Base-by-base conservation (phyloP, 2,797 vertebrate genomes). In the Eulemur mongoz region DNA sequence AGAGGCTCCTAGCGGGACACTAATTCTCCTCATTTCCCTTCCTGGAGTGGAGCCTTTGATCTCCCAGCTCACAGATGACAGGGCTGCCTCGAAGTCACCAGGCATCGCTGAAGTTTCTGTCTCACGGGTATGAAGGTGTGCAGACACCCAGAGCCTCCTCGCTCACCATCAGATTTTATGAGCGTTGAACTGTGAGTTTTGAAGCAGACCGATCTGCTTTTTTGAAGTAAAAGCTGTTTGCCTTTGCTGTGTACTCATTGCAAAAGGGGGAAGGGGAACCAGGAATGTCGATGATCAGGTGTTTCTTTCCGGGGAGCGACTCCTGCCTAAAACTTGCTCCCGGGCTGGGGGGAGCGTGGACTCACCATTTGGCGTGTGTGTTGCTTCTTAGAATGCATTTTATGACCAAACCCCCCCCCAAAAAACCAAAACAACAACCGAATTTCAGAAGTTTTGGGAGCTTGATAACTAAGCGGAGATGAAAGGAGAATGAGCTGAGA, bases 401-500 rank as follows among this genome's bases (percentile, higher is more conserved):
- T 98, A 98, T 98, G 97, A 97, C 96, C 95, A 78, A 20, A 59
- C 3, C 27, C 70, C 3, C 27, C 70, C 7, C 6, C 23, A 11
- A 22, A 32, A 84, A 27, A 4, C 32, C 23, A 22, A 32, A 84
- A 35, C 7, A 79, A 63, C 6, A 14, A 45, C 15, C 3, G 93
- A 97, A 96, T 97, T 98, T 97, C 84, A 95, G 97, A 97, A 97
- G 98, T 93, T 67, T 57, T 94, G 38, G 40, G 80, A 81, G 70
- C 73, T 94, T 97, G 96, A 95, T 97, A 97, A 97, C 95, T 69
- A 96, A 25, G 88, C 87, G 94, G 92, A 96, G 91, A 97, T 97
- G 97, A 98, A 98, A 98, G 97, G 95, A 98, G 96, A 96, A 82
- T 95, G 93, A 98, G 96, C 95, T 96, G 97, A 98, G 98, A 97